Base-by-base conservation (phyloP, 2,113 vertebrate species). In the Cyrtonyx montezumae region DNA sequence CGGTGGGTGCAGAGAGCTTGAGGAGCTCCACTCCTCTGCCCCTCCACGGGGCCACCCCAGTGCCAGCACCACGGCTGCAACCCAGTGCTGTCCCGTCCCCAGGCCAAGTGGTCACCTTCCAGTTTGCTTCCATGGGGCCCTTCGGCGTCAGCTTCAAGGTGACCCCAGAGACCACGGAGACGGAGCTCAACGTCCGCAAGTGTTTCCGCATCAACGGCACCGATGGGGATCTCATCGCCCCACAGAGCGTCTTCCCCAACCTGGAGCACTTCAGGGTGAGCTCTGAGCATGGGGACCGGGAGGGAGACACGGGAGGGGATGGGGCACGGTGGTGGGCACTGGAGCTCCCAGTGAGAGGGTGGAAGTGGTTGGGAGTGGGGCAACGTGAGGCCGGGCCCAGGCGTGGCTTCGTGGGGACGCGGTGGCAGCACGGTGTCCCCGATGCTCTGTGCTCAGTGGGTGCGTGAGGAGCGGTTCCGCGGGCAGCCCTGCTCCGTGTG, bases 151-250 rank as follows among this genome's bases (percentile, higher is more conserved):
- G 92, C 77, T 98, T 98, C 76, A 98, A 98, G 92, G 97, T 98
- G 89, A 98, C 96, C 2, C 98, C 98, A 0, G 97, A 98, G 94
- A 98, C 98, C 69, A 98, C 97, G 0, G 98, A 98, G 95, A 97
- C 79, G 0, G 97, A 97, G 79, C 61, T 94, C 45, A 98, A 98
- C 6, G 92, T 98, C 62, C 97, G 97, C 82, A 98, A 98, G 92
- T 98, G 98, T 59, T 98, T 98, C 92, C 98, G 97, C 90, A 81
- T 98, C 88, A 97, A 97, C 2, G 98, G 98, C 36, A 98, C 98
- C 1, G 92, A 97, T 14, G 51, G 96, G 2, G 96, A 97, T 28
- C 93, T 94, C 5, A 87, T 98, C 43, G 32, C 34, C 19, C 95
- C 97, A 0, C 98, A 98, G 80, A 92, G 88, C 5, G 74, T 96